Evolutionary conservation across 2,797 vertebrate genomes (phyloP).

Genomic region (Epinephelus coioides): DNA sequence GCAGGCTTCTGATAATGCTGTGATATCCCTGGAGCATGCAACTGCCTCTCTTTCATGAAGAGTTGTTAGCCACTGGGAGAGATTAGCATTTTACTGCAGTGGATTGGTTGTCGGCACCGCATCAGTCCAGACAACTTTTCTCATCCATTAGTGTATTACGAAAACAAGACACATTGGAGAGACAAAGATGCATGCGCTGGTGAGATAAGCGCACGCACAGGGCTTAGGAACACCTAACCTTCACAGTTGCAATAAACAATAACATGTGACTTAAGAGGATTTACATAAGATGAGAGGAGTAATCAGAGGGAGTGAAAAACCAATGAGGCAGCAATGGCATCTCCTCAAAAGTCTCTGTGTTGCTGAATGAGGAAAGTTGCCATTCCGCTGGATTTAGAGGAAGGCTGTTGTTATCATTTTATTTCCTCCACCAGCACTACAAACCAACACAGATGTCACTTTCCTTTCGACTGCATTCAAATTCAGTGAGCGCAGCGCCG

Average conservation of each 20-base stretch:
- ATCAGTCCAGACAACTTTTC: slow-evolving; percentile 88
- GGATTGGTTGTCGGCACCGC: slow-evolving; percentile 84
- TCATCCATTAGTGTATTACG: slow-evolving; percentile 87
- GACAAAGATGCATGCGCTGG: slow-evolving; percentile 88
- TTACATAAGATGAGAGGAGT: slow-evolving; percentile 90
- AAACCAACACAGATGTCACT: slow-evolving; percentile 76
- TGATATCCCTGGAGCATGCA: slow-evolving; percentile 81
- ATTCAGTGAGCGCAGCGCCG: slow-evolving; percentile 44
- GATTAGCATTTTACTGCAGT: slow-evolving; percentile 83
- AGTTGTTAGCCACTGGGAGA: slow-evolving; percentile 83
- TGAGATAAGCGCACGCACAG: slow-evolving; percentile 87
- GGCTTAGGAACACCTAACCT: slow-evolving; percentile 91
- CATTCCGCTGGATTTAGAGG: slow-evolving; percentile 79
- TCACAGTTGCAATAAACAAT: slow-evolving; percentile 89
- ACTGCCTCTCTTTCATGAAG: slow-evolving; percentile 80
- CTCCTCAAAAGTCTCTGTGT: slow-evolving; percentile 83
- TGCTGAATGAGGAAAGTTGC: slow-evolving; percentile 82
- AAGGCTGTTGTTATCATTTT: slow-evolving; percentile 76
- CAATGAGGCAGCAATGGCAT: slow-evolving; percentile 88
- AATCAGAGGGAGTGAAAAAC: slow-evolving; percentile 87
- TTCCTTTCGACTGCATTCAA: slow-evolving; percentile 56
- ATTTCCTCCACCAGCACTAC: slow-evolving; percentile 69
- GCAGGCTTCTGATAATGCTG: slow-evolving; percentile 71
- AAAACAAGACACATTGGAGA: slow-evolving; percentile 87
- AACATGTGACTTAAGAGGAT: slow-evolving; percentile 92